phyloP scores from a whole-genome alignment of 2,113 vertebrate species.

The Neotragus moschatus region DNA sequence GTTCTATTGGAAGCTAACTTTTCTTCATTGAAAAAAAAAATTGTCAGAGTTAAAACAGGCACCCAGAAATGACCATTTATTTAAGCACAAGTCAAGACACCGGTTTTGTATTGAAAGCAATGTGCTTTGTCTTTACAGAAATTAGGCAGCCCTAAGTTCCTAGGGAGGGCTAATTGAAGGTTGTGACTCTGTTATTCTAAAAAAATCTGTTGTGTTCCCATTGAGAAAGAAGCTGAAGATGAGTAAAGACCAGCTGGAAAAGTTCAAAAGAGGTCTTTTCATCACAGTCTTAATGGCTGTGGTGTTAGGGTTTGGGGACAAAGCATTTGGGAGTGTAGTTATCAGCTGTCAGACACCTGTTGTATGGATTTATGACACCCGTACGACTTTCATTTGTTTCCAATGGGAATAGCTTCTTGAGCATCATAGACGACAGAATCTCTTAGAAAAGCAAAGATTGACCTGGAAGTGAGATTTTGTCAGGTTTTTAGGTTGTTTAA shows the following conservation, averaged over 20 bases:
- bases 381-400: constrained; percentile 52
- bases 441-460: neutral
- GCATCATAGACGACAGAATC: neutral
- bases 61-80: constrained; percentile 49
- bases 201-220: constrained; percentile 51
- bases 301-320: constrained; percentile 24
- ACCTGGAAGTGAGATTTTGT: neutral
- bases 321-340: constrained; percentile 38
- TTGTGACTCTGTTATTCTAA: constrained; percentile 64
- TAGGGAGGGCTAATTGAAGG: constrained; percentile 59
- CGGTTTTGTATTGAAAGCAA: neutral
- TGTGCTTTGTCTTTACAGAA: constrained; percentile 66
- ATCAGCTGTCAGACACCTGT: constrained; percentile 57
- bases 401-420: neutral
- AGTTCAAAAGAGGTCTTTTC: constrained; percentile 69
- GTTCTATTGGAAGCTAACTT: constrained; percentile 26
- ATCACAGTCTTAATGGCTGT: constrained; percentile 29
- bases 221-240: constrained; percentile 45
- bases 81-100: neutral
- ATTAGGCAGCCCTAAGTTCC: constrained; percentile 63
- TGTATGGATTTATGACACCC: constrained; percentile 33
- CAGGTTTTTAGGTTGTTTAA: neutral
- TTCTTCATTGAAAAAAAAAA: neutral
- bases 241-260: constrained; percentile 62
- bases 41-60: constrained; percentile 65